Percentiles rank a stretch among this genome's conserved stretches.
Evolutionary conservation across 1,140 invertebrate genomes (phyloP).

Genomic region (Hormaphis cornu): DNA sequence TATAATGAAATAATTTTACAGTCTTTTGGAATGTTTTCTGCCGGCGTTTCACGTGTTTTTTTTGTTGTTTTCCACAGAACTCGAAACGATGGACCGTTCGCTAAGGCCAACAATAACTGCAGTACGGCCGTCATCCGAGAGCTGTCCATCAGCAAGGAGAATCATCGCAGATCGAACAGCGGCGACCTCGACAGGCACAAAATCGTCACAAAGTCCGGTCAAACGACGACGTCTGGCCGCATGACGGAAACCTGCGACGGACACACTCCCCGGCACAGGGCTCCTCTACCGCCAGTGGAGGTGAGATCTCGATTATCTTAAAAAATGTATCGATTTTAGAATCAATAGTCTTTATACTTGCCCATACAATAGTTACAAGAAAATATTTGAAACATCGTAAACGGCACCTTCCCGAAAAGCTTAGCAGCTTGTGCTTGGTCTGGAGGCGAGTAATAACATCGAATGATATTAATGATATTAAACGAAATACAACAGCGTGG

Average conservation of each 20-base stretch:
- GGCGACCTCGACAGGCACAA: background rate
- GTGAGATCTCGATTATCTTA: background rate
- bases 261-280: background rate
- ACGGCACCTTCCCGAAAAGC: too few relatives aligned
- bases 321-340: too few relatives aligned
- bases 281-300: background rate
- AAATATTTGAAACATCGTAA: too few relatives aligned
- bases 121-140: slow-evolving; percentile 16
- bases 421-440: too few relatives aligned
- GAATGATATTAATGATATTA: too few relatives aligned
- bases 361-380: too few relatives aligned
- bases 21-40: too few relatives aligned
- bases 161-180: background rate
- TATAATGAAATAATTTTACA: too few relatives aligned
- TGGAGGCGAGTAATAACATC: too few relatives aligned
- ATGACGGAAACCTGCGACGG: slow-evolving; percentile 21
- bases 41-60: too few relatives aligned
- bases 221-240: background rate
- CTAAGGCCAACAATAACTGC: background rate
- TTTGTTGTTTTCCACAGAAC: background rate
- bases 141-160: slow-evolving; percentile 2
- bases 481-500: too few relatives aligned
- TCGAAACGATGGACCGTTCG: slow-evolving; percentile 19
- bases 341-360: too few relatives aligned
- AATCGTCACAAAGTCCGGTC: background rate